These are phyloP conservation scores for Octodon degus DNA, from an alignment of 2,113 vertebrate genomes.

Conservation along the genomic window DNA sequence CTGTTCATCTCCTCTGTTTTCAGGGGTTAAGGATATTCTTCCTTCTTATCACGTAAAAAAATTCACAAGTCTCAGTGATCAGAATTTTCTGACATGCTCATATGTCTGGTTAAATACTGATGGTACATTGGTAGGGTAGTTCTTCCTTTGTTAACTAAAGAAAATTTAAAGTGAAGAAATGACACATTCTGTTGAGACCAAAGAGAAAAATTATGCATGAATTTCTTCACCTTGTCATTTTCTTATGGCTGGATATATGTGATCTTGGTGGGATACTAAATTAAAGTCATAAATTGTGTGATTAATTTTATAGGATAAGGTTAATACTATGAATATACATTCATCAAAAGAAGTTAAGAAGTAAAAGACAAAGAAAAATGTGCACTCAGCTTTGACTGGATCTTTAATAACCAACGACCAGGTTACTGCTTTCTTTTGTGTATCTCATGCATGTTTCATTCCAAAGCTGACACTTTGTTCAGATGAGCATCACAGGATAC, in stretches of 20 bases:
- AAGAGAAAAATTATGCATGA: conserved; percentile 20
- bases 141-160: conserved; percentile 16
- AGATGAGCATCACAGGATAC: neutral
- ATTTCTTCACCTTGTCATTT: conserved; percentile 47
- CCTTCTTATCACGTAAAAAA: neutral
- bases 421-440: neutral
- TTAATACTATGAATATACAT: neutral
- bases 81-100: neutral
- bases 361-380: conserved; percentile 31
- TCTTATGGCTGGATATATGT: neutral
- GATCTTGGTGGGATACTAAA: neutral
- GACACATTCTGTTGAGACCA: neutral
- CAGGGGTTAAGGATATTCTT: neutral
- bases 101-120: neutral
- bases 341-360: conserved; percentile 56
- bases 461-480: conserved; percentile 43
- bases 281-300: conserved; percentile 48
- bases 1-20: neutral
- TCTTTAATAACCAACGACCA: conserved; percentile 9
- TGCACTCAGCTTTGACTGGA: neutral
- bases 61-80: neutral
- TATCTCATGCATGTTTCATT: conserved; percentile 54
- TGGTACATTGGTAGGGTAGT: neutral
- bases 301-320: conserved; percentile 59
- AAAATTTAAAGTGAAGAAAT: neutral